Evolutionary conservation across 2,113 vertebrate genomes (phyloP).

Genomic region (Equus przewalskii): DNA sequence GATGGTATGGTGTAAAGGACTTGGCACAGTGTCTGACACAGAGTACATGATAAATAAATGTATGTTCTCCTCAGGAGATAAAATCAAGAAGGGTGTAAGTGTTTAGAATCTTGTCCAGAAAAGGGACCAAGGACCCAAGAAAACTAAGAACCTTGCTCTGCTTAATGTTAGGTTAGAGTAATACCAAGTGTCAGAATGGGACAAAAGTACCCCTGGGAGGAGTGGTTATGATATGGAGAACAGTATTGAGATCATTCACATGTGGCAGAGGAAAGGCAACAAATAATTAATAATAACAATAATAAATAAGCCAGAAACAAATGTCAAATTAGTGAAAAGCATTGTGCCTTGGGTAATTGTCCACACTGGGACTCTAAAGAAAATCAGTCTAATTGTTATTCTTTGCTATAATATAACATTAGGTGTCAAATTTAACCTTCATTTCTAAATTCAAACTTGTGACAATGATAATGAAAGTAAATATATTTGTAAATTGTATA

Average conservation of each 20-base stretch:
- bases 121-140: neutral
- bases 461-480: neutral
- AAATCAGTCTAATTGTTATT: neutral
- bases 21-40: neutral
- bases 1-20: neutral
- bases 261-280: neutral
- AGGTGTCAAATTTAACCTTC: neutral
- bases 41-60: neutral
- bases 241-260: rapidly evolving
- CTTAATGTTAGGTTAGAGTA: neutral
- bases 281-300: no score
- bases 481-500: neutral
- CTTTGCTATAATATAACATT: neutral
- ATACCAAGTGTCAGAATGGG: neutral
- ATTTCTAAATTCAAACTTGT: neutral
- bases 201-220: neutral
- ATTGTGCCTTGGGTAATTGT: neutral
- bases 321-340: neutral
- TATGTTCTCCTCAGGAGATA: neutral
- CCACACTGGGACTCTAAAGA: neutral
- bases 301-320: no score
- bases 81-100: neutral
- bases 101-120: neutral
- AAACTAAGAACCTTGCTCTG: neutral
- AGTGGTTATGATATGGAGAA: neutral